These are phyloP conservation scores for Pterophyllum scalare DNA, from an alignment of 2,113 vertebrate genomes.

Conservation along the genomic window DNA sequence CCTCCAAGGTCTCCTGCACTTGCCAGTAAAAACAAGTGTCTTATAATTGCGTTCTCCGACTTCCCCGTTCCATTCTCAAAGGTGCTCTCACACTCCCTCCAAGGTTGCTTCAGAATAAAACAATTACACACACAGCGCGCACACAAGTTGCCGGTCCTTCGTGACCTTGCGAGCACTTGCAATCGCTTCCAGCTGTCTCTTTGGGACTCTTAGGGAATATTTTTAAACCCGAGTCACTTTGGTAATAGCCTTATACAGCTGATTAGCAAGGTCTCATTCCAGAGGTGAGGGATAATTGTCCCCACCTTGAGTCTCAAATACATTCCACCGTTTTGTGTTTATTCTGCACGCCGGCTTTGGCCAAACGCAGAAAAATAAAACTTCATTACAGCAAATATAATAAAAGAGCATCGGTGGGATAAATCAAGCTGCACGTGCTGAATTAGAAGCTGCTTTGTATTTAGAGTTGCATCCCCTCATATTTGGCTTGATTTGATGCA, in stretches of 20 bases:
- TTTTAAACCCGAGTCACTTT: slow-evolving; percentile 58
- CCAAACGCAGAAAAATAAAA: slow-evolving; percentile 29
- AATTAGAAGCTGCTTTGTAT: neutral
- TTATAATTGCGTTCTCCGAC: slow-evolving; percentile 61
- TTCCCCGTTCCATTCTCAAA: slow-evolving; percentile 42
- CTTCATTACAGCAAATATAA: neutral
- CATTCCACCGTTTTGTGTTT: slow-evolving; percentile 13
- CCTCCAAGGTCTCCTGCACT: slow-evolving; percentile 66
- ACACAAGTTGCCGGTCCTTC: slow-evolving; percentile 46
- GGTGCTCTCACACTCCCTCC: slow-evolving; percentile 63
- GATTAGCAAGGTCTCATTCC: slow-evolving; percentile 66
- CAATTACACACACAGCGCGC: slow-evolving; percentile 59
- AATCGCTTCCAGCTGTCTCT: slow-evolving; percentile 76
- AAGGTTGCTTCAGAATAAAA: slow-evolving; percentile 79
- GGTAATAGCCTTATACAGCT: slow-evolving; percentile 65
- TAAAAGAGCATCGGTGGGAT: neutral
- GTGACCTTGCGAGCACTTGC: slow-evolving; percentile 51
- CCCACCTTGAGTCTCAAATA: slow-evolving; percentile 43
- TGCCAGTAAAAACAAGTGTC: slow-evolving; percentile 79
- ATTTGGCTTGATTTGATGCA: neutral
- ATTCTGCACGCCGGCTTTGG: neutral
- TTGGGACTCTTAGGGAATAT: slow-evolving; percentile 67
- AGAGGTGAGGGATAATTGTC: slow-evolving; percentile 72
- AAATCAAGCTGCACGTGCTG: slow-evolving; percentile 14
- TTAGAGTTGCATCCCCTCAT: neutral